Base-by-base conservation (phyloP, 2,113 vertebrate species). In the Prochilodus magdalenae region DNA sequence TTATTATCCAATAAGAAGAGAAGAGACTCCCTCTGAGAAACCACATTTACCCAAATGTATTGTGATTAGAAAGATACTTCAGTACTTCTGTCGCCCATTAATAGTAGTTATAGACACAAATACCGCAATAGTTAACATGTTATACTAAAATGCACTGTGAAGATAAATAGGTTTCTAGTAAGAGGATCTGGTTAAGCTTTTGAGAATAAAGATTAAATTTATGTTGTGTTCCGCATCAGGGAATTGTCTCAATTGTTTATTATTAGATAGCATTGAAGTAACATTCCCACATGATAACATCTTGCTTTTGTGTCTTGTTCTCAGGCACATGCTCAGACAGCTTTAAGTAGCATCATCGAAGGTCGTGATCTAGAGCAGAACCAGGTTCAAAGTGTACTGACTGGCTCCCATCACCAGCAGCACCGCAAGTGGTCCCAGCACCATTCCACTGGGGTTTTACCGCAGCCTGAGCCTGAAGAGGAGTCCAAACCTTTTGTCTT, bases 401-500 rank as follows among this genome's bases (percentile, higher is more conserved):
- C 88, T 3, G 89, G 88, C 29, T 89, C 82, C 0, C 89, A 83
- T 81, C 40, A 44, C 4, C 80, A 67, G 26, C 94, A 92, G 77
- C 89, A 93, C 83, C 92, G 81, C 73, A 89, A 86, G 24, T 94
- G 92, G 73, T 47, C 91, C 14, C 85, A 91, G 13, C 94, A 93
- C 62, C 91, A 75, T 86, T 88, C 90, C 20, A 76, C 5, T 5
- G 63, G 7, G 18, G 86, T 91, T 81, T 89, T 57, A 16, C 90
- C 90, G 27, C 89, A 90, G 3, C 1, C 89, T 0, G 14, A 83
- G 16, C 40, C 91, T 0, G 85, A 90, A 66, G 94, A 95, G 59
- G 95, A 95, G 77, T 92, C 84, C 55, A 88, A 93, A 11, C 94
- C 96, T 7, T 95, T 96, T 55, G 81, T 96, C 83, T 85, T 97